A percentile compares a stretch with the other conserved stretches of the same genome.
Conservation (phyloP, 2,888 invertebrate species). For the Microplitis manilae region DNA sequence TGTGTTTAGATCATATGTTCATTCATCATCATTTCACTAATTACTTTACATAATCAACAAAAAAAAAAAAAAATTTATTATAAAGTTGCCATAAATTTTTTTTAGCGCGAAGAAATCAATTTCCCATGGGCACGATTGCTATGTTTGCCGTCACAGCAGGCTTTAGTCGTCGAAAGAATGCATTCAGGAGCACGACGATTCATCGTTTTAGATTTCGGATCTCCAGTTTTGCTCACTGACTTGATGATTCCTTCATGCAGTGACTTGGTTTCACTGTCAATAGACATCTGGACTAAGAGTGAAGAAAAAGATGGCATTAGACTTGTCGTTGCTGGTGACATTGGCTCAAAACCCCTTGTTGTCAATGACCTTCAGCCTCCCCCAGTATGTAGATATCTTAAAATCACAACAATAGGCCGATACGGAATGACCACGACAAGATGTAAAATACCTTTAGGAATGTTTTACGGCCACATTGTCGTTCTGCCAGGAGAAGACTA, state of each 20-base stretch:
- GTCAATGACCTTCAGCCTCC: conserved; percentile 92
- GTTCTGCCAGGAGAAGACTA: conserved; percentile 77
- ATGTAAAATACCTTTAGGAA: conserved; percentile 92
- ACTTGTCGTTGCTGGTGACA: conserved; percentile 88
- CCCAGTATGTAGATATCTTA: conserved; percentile 89
- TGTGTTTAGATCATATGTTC: neutral
- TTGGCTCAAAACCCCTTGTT: conserved; percentile 87
- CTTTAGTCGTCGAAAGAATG: conserved; percentile 92
- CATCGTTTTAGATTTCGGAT: conserved; percentile 93
- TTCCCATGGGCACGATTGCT: conserved; percentile 86
- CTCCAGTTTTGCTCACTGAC: conserved; percentile 88
- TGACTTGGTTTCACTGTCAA: conserved; percentile 87
- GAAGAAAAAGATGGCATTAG: conserved; percentile 90
- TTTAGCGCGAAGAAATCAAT: conserved; percentile 66
- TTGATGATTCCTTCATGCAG: conserved; percentile 86
- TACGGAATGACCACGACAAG: conserved; percentile 93
- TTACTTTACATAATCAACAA: conserved; percentile 34
- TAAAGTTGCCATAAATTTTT: conserved; percentile 28
- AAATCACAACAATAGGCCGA: conserved; percentile 92
- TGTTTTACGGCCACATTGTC: conserved; percentile 92
- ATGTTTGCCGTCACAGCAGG: conserved; percentile 86
- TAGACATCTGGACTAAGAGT: conserved; percentile 91
- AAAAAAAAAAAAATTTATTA: conserved; percentile 9
- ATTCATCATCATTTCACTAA: conserved; percentile 44
- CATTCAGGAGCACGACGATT: conserved; percentile 94